Base-by-base conservation (phyloP, 2,888 invertebrate species). In the Digitonthophagus gazella region DNA sequence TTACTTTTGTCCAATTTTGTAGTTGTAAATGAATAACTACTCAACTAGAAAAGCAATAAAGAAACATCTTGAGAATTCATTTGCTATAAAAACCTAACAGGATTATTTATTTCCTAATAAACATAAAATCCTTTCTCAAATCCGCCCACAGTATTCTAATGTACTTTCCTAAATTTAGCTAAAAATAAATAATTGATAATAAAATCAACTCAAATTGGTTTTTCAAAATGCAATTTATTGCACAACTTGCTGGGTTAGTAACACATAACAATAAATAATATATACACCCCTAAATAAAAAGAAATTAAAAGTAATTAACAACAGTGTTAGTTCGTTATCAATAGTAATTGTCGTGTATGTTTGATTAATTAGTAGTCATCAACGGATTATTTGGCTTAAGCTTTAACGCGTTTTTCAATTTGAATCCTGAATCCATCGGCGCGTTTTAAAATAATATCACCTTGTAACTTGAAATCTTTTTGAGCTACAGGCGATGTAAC, bases 371-470 rank as follows among this genome's bases (percentile, higher is more conserved):
- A n/a, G n/a, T n/a, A n/a, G n/a, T n/a, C n/a, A n/a, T n/a, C n/a
- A n/a, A n/a, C n/a, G n/a, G n/a, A n/a, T n/a, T n/a, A n/a, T n/a
- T n/a, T n/a, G n/a, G n/a, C n/a, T 66, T 20, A 55, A 19, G 58
- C 65, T 16, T 22, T 44, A 8, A 63, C 14, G 14, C 70, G 61
- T 58, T 67, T 66, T 84, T 72, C 74, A 15, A 76, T 44, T 15
- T 73, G 69, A 63, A 74, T 71, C 67, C 87, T 89, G 82, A 92
- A 93, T 3, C 92, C 92, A 80, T 92, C 92, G 57, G 89, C 87
- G 65, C 92, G 87, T 81, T 93, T 93, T 71, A 93, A 82, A 76
- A 93, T 93, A 73, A 93, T 91, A 79, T 93, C 93, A 56, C 89
- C 90, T 81, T 90, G 91, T 15, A 93, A 85, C 78, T 87, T 85